Base-by-base conservation (phyloP, 2,888 invertebrate species). In the Fragum sueziense region DNA sequence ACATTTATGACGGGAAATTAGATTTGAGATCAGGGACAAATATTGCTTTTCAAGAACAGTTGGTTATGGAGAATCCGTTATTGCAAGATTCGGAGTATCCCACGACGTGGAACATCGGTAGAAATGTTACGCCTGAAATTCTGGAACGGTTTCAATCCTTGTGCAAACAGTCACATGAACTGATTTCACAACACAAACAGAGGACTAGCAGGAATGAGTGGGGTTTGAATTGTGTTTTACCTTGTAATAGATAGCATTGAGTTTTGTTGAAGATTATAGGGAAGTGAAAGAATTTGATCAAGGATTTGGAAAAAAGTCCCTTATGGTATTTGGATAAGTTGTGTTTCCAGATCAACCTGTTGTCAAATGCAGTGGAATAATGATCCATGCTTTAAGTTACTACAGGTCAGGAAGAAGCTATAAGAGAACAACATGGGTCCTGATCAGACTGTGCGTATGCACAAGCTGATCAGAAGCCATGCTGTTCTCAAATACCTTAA, bases 181-280 rank as follows among this genome's bases (percentile, higher is more conserved):
- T 22, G 1, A 20, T 65, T 9, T 11, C 22, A 2, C 2, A 37
- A 6, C 17, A 41, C 22, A 41, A n/a, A 33, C 0, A 25, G 25
- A 41, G 11, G 7, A 7, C 41, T 25, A 22, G n/a, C 17, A 27
- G 22, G 0, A 25, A 41, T 20, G 41, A 37, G 25, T 65, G 65
- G 65, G 65, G 65, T n/a, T 37, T 65, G 27, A 65, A 41, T 41
- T n/a, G 29, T 25, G 41, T 65, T 25, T 65, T 65, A 34, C 65
- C 65, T 20, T 65, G 65, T 37, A 31, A 54, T n/a, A 47, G 47
- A 14, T 47, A 47, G 47, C 47, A 4, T n/a, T n/a, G n/a, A n/a
- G n/a, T n/a, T n/a, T n/a, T n/a, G n/a, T n/a, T n/a, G n/a, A n/a
- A n/a, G n/a, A n/a, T n/a, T n/a, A n/a, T n/a, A n/a, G n/a, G n/a